Evolutionary conservation across 2,888 invertebrate species (phyloP).

Genomic region (Amorpha juglandis): DNA sequence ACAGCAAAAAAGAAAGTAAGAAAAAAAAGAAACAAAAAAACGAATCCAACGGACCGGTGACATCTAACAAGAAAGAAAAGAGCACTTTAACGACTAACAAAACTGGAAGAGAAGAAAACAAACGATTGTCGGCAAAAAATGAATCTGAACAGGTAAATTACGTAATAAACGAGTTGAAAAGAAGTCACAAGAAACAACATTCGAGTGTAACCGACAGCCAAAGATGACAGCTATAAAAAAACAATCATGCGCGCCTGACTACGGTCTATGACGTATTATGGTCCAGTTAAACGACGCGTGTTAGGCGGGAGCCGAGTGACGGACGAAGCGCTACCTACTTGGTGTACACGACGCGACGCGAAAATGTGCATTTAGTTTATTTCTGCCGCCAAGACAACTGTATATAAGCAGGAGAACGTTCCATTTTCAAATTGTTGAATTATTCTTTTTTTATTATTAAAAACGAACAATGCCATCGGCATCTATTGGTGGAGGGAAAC

Average conservation of each 20-base stretch:
- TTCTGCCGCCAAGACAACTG: too few species aligned
- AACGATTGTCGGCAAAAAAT: slow-evolving; percentile 61
- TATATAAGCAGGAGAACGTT: too few species aligned
- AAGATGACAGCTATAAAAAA: background rate
- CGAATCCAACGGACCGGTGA: slow-evolving; percentile 79
- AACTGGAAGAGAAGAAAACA: slow-evolving; percentile 64
- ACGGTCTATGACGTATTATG: too few species aligned
- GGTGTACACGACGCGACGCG: too few species aligned
- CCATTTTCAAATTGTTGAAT: too few species aligned
- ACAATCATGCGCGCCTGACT: background rate
- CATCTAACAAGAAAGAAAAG: slow-evolving; percentile 72
- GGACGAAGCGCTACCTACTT: too few species aligned
- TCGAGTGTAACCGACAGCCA: background rate
- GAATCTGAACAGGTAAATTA: slow-evolving; percentile 63
- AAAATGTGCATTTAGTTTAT: too few species aligned
- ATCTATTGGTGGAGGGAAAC: too few species aligned
- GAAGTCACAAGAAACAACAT: background rate
- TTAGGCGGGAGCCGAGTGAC: too few species aligned
- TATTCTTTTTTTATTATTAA: too few species aligned
- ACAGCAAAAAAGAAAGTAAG: slow-evolving; percentile 86
- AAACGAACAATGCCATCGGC: too few species aligned
- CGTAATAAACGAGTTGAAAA: slow-evolving; percentile 24
- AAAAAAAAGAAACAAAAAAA: slow-evolving; percentile 86
- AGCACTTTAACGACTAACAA: slow-evolving; percentile 56
- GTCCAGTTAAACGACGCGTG: too few species aligned